Base-by-base conservation (phyloP, 2,113 vertebrate genomes). In the Hyla sarda region DNA sequence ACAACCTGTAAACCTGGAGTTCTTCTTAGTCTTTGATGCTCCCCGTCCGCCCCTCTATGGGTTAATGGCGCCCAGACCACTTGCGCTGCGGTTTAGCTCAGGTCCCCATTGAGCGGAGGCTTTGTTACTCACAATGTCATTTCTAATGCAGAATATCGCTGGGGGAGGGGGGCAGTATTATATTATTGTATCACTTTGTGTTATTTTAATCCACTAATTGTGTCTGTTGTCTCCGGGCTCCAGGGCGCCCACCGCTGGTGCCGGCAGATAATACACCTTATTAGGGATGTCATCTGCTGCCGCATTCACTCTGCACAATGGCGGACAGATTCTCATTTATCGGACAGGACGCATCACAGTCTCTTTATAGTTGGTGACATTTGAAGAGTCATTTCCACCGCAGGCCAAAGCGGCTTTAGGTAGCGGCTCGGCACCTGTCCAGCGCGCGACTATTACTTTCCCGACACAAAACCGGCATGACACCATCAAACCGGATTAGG, bases 311-410 rank as follows among this genome's bases (percentile, higher is more conserved):
- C 45, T 25, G 41, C 21, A 60, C 75, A 78, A 54, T 56, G 19
- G 75, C 14, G 50, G 11, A 30, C 21, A 48, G 17, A 30, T 62
- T 34, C 45, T 25, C 28, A 56, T 81, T 45, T 81, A 81, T 81
- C 78, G 37, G 50, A 32, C 56, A 58, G 56, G 19, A 41, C 34
- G 28, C 34, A 28, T 82, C 41, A 23, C 17, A 60, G 3, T 47
- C 37, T 28, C n/a, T 62, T 62, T 25, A 41, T 69, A 23, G 16
- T 45, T 23, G 80, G n/a, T 82, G 80, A 82, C 80, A 82, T 82
- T 69, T 82, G 45, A 82, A 82, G n/a, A 41, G 41, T 3, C 41
- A 8, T 41, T 41, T 3, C 41, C 41, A 41, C 41, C 41, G 41
- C 41, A 3, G 8, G 41, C 41, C 3, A 41, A 82, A 16, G 45